These are phyloP conservation scores for Ahaetulla prasina DNA, from an alignment of 2,113 vertebrate species.

Conservation along the genomic window DNA sequence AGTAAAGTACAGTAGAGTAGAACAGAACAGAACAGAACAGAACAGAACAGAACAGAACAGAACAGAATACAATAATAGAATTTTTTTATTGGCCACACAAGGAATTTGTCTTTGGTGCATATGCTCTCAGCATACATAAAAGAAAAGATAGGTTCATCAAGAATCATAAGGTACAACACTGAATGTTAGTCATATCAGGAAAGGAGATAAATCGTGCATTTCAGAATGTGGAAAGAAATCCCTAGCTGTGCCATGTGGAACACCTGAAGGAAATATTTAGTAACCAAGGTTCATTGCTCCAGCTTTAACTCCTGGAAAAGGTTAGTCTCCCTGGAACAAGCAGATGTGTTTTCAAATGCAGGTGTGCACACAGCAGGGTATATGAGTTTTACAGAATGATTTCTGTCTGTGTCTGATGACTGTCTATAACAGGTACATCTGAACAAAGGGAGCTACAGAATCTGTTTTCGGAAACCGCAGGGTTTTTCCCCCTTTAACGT, in stretches of 20 bases:
- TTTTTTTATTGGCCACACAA: too few relatives aligned
- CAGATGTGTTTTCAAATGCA: constrained; percentile 43
- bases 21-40: too few relatives aligned
- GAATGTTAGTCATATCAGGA: too few relatives aligned
- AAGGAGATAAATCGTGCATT: constrained; percentile 26
- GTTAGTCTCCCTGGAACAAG: constrained; percentile 52
- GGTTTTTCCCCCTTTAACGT: constrained; percentile 45
- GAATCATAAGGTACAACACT: too few relatives aligned
- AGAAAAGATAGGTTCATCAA: too few relatives aligned
- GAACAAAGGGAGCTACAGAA: constrained; percentile 46
- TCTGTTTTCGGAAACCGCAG: constrained; percentile 56
- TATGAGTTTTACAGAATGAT: constrained; percentile 48
- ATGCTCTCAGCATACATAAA: too few relatives aligned
- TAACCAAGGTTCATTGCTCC: constrained; percentile 50
- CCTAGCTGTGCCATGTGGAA: constrained; percentile 49
- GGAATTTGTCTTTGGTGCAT: too few relatives aligned
- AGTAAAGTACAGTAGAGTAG: too few relatives aligned
- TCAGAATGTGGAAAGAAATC: constrained; percentile 31
- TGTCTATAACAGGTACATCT: constrained; percentile 42
- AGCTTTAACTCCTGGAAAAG: constrained; percentile 47
- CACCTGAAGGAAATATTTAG: constrained; percentile 47
- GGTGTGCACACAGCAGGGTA: constrained; percentile 42
- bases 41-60: too few relatives aligned
- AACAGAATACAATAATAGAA: too few relatives aligned
- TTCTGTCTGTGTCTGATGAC: constrained; percentile 36